Evolutionary conservation across 2,113 vertebrate species (phyloP), one percentile per base, ranked within the genome.

Genomic region (Poeciliopsis turrubarensis): DNA sequence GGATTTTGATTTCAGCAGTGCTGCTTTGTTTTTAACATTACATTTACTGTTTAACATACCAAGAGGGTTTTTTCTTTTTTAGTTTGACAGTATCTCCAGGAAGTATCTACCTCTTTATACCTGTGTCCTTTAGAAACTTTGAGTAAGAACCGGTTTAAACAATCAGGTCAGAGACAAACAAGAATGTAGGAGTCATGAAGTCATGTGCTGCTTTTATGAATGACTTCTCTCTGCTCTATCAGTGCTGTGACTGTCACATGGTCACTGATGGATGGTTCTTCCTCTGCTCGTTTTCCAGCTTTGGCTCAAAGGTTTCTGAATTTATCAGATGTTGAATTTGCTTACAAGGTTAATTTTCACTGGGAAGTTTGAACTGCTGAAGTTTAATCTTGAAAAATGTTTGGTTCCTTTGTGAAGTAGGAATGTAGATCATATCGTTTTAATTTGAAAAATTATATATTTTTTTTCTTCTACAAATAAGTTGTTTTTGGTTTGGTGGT

Each of bases 201-300:
- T 91, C 88, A 92, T 90, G 92, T 86, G 89, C 84, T 82, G 65
- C 89, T 91, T 93, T 91, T 91, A 86, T 92, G 90, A 93, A 91
- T 90, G 90, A 92, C 88, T 90, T 86, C 78, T 90, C 86, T 82
- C 72, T 81, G 75, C 68, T 79, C 77, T 72, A 73, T 87, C 86
- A 83, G 76, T 26, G 72, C 88, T 87, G 83, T 89, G 87, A 90
- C 89, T 82, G 92, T 93, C 92, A 93, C 90, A 92, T 80, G 89
- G 84, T 88, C 78, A 68, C 79, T 77, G 78, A 90, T 77, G 34
- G 60, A 68, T 60, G 80, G 83, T 89, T 89, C 89, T 84, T 88
- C 76, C 74, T 87, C 71, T 29, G 15, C 66, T 81, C 31, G 62
- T 14, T 4, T 27, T 77, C 41, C 68, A 63, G 64, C 72, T 68